These are phyloP conservation scores for Pachypsylla venusta DNA, from an alignment of 1,140 invertebrate species.

Conservation along the genomic window DNA sequence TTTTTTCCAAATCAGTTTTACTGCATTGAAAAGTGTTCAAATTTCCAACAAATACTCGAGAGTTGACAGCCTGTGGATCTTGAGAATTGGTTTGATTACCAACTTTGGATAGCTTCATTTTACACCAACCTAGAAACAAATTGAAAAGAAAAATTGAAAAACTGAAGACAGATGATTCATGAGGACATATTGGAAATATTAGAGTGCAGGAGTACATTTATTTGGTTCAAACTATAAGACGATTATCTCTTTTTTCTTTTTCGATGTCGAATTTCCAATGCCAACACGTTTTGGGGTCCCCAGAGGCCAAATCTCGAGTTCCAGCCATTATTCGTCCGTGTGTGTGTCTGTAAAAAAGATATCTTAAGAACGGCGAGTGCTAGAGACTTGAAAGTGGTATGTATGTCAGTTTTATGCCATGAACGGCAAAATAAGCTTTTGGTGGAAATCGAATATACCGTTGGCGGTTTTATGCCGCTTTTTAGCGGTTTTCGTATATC, in stretches of 20 bases:
- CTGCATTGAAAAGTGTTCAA: slow-evolving; percentile 78
- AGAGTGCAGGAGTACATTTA: neutral
- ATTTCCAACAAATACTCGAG: slow-evolving; percentile 76
- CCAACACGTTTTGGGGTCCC: neutral
- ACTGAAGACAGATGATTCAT: neutral
- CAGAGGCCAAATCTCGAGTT: neutral
- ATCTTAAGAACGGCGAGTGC: too few relatives aligned
- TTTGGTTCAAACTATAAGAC: neutral
- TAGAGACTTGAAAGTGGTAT: too few relatives aligned
- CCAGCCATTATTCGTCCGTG: too few relatives aligned
- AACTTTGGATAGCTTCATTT: slow-evolving; percentile 66
- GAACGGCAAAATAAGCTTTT: too few relatives aligned
- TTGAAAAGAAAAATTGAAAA: neutral
- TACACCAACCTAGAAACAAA: slow-evolving; percentile 19
- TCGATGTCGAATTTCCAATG: too few relatives aligned
- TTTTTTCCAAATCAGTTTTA: slow-evolving; percentile 73
- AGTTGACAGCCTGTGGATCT: slow-evolving; percentile 74
- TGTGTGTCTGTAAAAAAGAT: too few relatives aligned
- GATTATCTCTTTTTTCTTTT: too few relatives aligned
- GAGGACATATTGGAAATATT: neutral
- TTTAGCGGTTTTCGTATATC: too few relatives aligned
- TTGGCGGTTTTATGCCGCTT: too few relatives aligned
- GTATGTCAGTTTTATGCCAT: too few relatives aligned
- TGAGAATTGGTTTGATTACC: slow-evolving; percentile 76
- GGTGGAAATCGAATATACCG: too few relatives aligned